These are phyloP conservation scores for Reinhardtius hippoglossoides DNA, from an alignment of 2,113 vertebrate genomes.

Conservation along the genomic window DNA sequence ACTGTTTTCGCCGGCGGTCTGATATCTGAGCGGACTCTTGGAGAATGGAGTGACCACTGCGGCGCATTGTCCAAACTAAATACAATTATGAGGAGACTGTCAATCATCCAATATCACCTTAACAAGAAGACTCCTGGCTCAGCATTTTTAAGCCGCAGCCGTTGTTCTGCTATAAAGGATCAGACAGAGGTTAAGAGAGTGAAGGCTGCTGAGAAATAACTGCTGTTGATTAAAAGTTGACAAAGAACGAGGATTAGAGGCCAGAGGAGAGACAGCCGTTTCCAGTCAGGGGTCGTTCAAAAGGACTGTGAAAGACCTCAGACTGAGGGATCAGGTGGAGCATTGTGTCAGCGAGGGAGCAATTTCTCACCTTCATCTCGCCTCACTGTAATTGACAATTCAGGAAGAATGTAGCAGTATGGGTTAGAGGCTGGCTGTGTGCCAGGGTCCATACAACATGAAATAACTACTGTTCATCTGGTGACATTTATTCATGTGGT, in stretches of 20 bases:
- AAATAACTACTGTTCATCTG: not conserved
- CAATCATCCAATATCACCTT: slow-evolving; percentile 18
- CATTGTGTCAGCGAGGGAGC: slow-evolving; percentile 43
- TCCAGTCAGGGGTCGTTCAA: slow-evolving; percentile 18
- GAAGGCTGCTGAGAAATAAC: slow-evolving; percentile 23
- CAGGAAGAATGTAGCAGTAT: slow-evolving; percentile 18
- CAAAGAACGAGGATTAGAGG: slow-evolving; percentile 47
- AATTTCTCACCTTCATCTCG: slow-evolving; percentile 46
- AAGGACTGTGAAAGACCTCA: slow-evolving; percentile 30
- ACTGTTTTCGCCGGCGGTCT: slow-evolving; percentile 34
- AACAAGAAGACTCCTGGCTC: slow-evolving; percentile 38
- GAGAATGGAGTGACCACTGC: slow-evolving; percentile 18
- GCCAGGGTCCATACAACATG: not conserved
- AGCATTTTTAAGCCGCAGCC: slow-evolving; percentile 16
- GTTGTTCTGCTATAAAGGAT: slow-evolving; percentile 39
- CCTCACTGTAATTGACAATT: slow-evolving; percentile 22
- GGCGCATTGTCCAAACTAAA: slow-evolving; percentile 31
- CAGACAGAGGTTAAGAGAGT: slow-evolving; percentile 28
- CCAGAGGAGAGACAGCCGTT: slow-evolving; percentile 14
- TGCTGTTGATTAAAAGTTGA: slow-evolving; percentile 61
- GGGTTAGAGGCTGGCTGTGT: not conserved
- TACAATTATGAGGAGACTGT: slow-evolving; percentile 50
- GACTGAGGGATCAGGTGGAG: slow-evolving; percentile 46
- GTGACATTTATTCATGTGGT: not conserved
- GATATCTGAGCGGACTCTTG: slow-evolving; percentile 35